These are phyloP conservation scores for Timema podura DNA, from an alignment of 2,888 invertebrate genomes.

Conservation along the genomic window DNA sequence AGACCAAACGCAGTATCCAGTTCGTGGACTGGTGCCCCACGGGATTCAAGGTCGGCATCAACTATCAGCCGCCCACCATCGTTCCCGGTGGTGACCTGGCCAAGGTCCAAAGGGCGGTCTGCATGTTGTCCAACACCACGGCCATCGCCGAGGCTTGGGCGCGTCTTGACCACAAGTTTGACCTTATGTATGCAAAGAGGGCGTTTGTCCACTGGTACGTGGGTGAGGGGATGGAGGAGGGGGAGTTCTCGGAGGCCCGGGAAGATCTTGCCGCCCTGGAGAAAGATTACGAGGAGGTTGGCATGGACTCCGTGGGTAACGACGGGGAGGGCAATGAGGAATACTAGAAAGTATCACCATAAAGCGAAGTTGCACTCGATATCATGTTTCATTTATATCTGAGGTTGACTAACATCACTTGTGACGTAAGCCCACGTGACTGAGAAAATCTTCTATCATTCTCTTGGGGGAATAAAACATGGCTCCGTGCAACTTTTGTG, in stretches of 20 bases:
- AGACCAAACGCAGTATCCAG: slow-evolving; percentile 42
- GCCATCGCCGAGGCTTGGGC: slow-evolving; percentile 96
- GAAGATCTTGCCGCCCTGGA: slow-evolving; percentile 71
- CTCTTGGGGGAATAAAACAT: too few species aligned
- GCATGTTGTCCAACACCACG: slow-evolving; percentile 96
- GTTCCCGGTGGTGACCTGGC: slow-evolving; percentile 60
- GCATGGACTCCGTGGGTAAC: slow-evolving; percentile 58
- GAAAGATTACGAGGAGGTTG: slow-evolving; percentile 71
- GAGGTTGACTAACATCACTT: too few species aligned
- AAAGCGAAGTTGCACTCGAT: too few species aligned
- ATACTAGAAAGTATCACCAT: slow-evolving; percentile 18
- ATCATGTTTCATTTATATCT: too few species aligned
- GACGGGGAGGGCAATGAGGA: slow-evolving; percentile 47
- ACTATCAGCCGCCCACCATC: slow-evolving; percentile 72
- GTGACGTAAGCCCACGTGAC: too few species aligned
- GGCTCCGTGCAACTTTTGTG: too few species aligned
- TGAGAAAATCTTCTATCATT: too few species aligned
- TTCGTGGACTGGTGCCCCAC: slow-evolving; percentile 55
- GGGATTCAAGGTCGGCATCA: slow-evolving; percentile 58
- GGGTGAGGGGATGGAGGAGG: slow-evolving; percentile 81
- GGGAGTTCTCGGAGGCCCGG: slow-evolving; percentile 76
- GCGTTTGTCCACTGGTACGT: slow-evolving; percentile 97
- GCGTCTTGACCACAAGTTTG: slow-evolving; percentile 92
- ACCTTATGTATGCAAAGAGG: slow-evolving; percentile 66
- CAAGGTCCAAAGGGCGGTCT: slow-evolving; percentile 93